Base-by-base conservation (phyloP, 2,797 vertebrate genomes). In the Microhierax caerulescens region DNA sequence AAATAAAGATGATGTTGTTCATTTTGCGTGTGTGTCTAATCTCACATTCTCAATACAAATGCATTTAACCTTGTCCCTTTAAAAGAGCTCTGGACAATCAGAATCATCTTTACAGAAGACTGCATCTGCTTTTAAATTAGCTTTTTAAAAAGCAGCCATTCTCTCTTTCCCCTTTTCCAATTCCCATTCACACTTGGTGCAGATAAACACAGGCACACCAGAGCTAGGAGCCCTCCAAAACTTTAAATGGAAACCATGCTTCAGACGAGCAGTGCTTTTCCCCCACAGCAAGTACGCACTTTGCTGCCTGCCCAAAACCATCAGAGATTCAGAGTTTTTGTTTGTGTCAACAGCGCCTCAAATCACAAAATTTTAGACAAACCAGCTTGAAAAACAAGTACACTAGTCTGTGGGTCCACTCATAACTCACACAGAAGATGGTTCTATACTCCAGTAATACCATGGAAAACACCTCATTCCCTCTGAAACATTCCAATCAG, bases 31-130 rank as follows among this genome's bases (percentile, higher is more conserved):
- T 85, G 85, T 85, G 76, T 68, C 94, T 98, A 97, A 97, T 97
- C 93, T 94, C 83, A 91, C 89, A 51, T 96, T 96, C 93, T 96
- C 93, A 94, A 94, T 97, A 97, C 88, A 97, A 97, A 97, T 51
- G 94, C 78, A 95, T 97, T 97, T 97, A 97, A 97, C 95, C 94
- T 95, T 93, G 94, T 95, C 93, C 90, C 94, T 94, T 96, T 91
- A 96, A 97, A 97, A 94, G 92, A 83, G 92, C 81, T 85, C 73
- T 56, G 93, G 96, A 97, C 97, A 97, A 97, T 97, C 97, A 67
- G 94, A 97, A 94, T 93, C 94, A 96, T 97, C 95, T 97, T 97
- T 95, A 97, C 95, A 97, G 96, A 97, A 97, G 94, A 95, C 93
- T 95, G 95, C 11, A 13, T 57, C 85, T 97, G 96, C 92, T 97